These are phyloP conservation scores for Sphaerophoria taeniata DNA, from an alignment of 2,888 invertebrate species.

Conservation along the genomic window DNA sequence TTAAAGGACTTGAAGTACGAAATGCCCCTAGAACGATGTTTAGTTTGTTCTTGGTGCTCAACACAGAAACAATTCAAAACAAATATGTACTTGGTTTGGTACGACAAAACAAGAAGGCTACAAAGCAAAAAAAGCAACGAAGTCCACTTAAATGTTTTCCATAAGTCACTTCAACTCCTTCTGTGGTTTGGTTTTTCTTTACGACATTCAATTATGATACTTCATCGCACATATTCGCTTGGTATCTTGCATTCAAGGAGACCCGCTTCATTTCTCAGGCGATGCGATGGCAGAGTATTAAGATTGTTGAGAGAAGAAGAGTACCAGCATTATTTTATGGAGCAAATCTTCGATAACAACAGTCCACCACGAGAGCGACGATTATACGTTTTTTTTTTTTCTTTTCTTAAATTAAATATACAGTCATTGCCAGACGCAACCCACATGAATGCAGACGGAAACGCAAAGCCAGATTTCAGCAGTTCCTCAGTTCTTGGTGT, in stretches of 20 bases:
- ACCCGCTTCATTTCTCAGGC: constrained; percentile 24
- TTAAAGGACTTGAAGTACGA: too few relatives aligned
- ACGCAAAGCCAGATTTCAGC: neutral
- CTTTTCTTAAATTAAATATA: constrained; percentile 17
- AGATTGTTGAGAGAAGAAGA: neutral
- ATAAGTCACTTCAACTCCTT: constrained; percentile 36
- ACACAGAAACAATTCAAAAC: constrained; percentile 20
- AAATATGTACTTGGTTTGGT: too few relatives aligned
- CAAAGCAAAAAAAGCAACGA: neutral
- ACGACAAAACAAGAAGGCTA: neutral
- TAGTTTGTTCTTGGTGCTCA: constrained; percentile 1
- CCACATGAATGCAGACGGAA: constrained; percentile 32
- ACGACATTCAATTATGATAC: constrained; percentile 22
- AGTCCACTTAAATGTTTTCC: constrained; percentile 38
- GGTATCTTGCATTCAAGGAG: neutral
- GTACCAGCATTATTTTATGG: constrained; percentile 24
- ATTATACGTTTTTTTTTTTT: neutral
- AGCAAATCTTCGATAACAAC: constrained; percentile 31
- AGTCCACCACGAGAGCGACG: neutral
- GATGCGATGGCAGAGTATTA: too few relatives aligned
- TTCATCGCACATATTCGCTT: neutral
- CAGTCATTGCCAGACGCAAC: constrained; percentile 19
- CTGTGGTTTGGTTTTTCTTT: constrained; percentile 25
- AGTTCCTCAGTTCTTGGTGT: neutral
- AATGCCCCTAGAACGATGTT: neutral